Percentiles rank a stretch among this genome's conserved stretches.
Evolutionary conservation across 2,888 invertebrate species (phyloP).

Genomic region (Spisula solida): DNA sequence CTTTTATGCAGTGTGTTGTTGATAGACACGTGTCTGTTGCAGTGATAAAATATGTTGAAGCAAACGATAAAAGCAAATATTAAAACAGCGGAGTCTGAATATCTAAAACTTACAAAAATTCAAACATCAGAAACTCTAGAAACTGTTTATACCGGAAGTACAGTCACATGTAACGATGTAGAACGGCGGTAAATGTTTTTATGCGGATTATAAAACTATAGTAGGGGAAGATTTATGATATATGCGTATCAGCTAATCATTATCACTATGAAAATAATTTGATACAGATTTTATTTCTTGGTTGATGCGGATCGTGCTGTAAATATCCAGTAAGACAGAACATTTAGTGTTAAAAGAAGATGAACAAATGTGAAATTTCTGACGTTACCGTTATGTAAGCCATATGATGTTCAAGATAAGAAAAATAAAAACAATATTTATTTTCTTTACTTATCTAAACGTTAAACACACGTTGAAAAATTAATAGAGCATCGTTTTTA

Average conservation of each 20-base stretch:
- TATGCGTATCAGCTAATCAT: not conserved
- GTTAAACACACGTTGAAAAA: not conserved
- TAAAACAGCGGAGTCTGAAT: not conserved
- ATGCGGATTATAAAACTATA: not conserved
- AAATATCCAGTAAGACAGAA: not conserved
- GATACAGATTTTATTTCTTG: not conserved
- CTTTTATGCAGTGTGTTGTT: not conserved
- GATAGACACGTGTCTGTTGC: not conserved
- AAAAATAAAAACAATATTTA: not conserved
- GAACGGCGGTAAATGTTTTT: not conserved
- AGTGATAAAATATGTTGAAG: not conserved
- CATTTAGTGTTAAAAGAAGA: constrained; percentile 4
- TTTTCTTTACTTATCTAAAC: constrained; percentile 11
- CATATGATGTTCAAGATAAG: not conserved
- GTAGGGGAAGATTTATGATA: not conserved
- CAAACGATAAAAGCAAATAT: constrained; percentile 1
- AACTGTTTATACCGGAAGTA: not conserved
- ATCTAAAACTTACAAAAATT: not conserved
- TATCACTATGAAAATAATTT: constrained; percentile 11
- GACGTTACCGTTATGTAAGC: not conserved
- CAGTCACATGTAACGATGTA: not conserved
- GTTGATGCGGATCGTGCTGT: not conserved
- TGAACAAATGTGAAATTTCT: constrained; percentile 3
- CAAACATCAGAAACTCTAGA: not conserved
- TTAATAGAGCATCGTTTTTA: not conserved